Evolutionary conservation across 2,797 vertebrate genomes (phyloP), one percentile per base, ranked within the genome.

Genomic region (Eptatretus atami): DNA sequence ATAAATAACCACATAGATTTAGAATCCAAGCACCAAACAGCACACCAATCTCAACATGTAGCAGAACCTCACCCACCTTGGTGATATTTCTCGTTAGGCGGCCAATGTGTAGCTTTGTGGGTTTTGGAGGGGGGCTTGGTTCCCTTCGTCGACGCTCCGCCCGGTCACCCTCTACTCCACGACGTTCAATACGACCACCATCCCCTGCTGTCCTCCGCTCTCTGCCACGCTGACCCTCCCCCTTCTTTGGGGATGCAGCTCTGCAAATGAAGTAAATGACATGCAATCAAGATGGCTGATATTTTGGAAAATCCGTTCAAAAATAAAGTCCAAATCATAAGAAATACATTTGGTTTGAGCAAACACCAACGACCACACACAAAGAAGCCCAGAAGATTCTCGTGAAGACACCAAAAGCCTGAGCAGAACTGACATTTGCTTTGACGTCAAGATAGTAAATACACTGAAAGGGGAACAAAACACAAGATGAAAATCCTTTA

Each of bases 81-180:
- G 86, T 98, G 67, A 98, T 84, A 0, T 96, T 98, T 68, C 81
- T 80, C 14, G 92, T 96, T 64, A 98, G 78, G 19, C 90, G 76
- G 57, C 90, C 87, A 52, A 96, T 75, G 12, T 98, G 82, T 63
- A 98, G 79, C 73, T 96, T 96, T 2, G 85, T 94, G 65, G 87
- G 86, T 68, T 83, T 82, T 2, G 85, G 90, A 6, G 82, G 87
- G 0, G 87, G 86, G 67, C 85, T 95, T 68, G 87, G 75, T 68
- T 83, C 82, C 70, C 84, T 83, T 24, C 86, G 73, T 67, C 95
- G 88, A 67, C 55, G 55, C 9, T 60, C 55, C 55, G 14, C 55
- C 14, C 55, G 55, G 14, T 60, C 55, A 14, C 55, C 14, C 9
- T 60, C 55, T 44, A 44, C 31, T 44, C 31, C 31, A 44, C 31